phyloP scores from a whole-genome alignment of 2,888 invertebrate species.

The Uloborus plumipes region DNA sequence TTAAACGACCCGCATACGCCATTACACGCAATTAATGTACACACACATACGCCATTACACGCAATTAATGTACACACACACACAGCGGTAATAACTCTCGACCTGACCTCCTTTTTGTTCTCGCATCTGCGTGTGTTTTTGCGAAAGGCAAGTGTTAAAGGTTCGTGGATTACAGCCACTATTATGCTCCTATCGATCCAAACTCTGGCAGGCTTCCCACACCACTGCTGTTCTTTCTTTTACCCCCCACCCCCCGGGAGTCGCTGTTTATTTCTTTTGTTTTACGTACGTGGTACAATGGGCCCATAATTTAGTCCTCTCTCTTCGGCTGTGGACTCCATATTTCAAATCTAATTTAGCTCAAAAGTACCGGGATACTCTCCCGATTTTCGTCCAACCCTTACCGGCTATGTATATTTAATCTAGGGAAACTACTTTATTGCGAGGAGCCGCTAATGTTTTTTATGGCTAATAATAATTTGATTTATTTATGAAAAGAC shows the following conservation, averaged over 20 bases:
- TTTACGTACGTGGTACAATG: not conserved
- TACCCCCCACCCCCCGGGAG: not conserved
- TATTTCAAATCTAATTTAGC: no score
- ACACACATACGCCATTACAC: not conserved
- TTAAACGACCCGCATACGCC: no score
- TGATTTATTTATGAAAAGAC: no score
- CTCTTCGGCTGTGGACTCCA: not conserved
- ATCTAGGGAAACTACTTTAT: no score
- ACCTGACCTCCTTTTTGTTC: constrained; percentile 46
- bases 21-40: not conserved
- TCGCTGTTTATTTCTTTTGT: not conserved
- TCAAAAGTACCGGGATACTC: no score
- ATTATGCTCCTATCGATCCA: constrained; percentile 53
- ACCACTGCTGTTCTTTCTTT: not conserved
- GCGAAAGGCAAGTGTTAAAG: constrained; percentile 48
- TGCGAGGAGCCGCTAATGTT: no score
- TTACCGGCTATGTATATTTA: no score
- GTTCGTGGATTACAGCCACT: constrained; percentile 45
- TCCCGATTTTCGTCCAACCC: no score
- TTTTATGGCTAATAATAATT: no score
- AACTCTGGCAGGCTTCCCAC: constrained; percentile 52
- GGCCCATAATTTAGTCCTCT: not conserved
- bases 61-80: not conserved
- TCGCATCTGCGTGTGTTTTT: constrained; percentile 34
- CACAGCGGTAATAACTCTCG: constrained; percentile 42